Percentiles rank a stretch among this genome's conserved stretches.
Evolutionary conservation across 2,888 invertebrate genomes (phyloP).

Genomic region (Electrophaes corylata): DNA sequence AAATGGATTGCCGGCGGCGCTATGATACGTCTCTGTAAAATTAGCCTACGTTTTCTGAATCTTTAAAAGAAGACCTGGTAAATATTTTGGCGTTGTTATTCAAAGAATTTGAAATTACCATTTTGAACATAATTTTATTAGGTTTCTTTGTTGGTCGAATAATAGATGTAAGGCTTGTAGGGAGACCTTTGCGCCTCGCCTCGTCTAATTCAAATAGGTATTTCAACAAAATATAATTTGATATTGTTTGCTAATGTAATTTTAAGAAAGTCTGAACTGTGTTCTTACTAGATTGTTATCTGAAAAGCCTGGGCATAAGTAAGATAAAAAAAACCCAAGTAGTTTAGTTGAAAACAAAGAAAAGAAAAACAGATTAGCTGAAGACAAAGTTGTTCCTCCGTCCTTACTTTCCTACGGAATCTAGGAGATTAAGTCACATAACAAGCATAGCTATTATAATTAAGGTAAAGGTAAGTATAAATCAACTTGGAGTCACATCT

Average conservation of each 20-base stretch:
- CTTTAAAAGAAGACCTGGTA: conserved; percentile 31
- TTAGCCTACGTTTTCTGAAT: conserved; percentile 35
- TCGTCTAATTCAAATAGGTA: conserved; percentile 16
- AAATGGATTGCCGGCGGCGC: conserved; percentile 33
- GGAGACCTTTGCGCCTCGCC: conserved; percentile 22
- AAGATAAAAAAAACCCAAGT: neutral
- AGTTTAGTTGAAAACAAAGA: neutral
- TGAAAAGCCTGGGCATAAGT: neutral
- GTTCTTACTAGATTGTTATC: conserved; percentile 6
- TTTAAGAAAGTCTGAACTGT: conserved; percentile 10
- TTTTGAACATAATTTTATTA: conserved; percentile 21
- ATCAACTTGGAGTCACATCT: conserved; percentile 19
- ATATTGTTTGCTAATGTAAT: conserved; percentile 12
- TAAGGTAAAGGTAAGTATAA: conserved; percentile 8
- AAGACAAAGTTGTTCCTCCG: too few species aligned
- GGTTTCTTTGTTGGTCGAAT: conserved; percentile 26
- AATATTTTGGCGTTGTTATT: conserved; percentile 38
- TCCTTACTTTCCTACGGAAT: too few species aligned
- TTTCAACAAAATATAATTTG: conserved; percentile 18
- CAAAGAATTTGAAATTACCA: conserved; percentile 23
- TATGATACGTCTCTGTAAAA: conserved; percentile 35
- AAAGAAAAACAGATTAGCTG: too few species aligned
- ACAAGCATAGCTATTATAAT: neutral
- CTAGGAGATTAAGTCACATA: too few species aligned
- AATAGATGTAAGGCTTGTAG: conserved; percentile 22